A percentile compares a stretch with the other conserved stretches of the same genome.
Conservation (phyloP, 2,888 invertebrate species). For the Geophilus truncorum region DNA sequence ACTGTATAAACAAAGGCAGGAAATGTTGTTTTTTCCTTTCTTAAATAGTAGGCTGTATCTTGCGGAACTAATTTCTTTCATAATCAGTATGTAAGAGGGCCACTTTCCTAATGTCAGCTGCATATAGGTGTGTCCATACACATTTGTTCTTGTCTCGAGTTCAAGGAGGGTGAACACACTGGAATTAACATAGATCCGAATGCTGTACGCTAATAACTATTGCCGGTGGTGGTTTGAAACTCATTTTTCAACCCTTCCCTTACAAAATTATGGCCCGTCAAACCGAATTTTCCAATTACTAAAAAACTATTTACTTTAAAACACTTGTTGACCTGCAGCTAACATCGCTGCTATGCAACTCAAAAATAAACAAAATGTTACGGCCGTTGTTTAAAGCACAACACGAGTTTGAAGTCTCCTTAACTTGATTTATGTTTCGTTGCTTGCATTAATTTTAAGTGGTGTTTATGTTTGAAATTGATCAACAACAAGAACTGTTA, state of each 20-base stretch:
- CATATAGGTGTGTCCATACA: constrained; percentile 16
- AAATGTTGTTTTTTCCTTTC: background rate
- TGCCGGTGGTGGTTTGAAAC: background rate
- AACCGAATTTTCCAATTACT: background rate
- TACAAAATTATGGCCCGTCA: background rate
- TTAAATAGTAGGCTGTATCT: background rate
- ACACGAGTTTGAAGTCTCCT: background rate
- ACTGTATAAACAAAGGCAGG: constrained; percentile 14
- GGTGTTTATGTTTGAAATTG: background rate
- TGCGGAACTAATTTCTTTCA: background rate
- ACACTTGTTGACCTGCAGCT: background rate
- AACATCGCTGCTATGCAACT: background rate
- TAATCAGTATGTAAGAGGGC: constrained; percentile 21
- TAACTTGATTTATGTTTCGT: background rate
- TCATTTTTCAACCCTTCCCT: background rate
- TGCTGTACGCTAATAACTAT: background rate
- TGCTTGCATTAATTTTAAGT: background rate
- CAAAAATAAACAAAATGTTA: background rate
- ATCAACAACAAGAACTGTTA: background rate
- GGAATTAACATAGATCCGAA: background rate
- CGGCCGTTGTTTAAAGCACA: background rate
- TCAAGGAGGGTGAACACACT: background rate
- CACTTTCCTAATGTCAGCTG: constrained; percentile 20
- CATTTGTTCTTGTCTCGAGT: background rate
- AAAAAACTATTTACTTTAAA: background rate